A percentile compares a stretch with the other conserved stretches of the same genome.
phyloP scores from a whole-genome alignment of 2,888 invertebrate species.

The Cosmia trapezina region DNA sequence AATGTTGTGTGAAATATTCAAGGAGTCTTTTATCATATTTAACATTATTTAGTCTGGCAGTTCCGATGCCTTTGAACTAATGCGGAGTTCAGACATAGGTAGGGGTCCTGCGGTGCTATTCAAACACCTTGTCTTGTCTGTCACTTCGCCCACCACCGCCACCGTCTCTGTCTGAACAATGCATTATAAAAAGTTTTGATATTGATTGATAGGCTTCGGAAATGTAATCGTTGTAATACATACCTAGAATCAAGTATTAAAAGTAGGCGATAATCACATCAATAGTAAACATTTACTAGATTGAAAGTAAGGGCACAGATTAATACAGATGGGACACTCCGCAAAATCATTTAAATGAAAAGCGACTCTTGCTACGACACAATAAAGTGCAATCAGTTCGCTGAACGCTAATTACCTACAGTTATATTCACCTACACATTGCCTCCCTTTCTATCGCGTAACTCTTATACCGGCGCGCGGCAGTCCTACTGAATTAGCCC shows the following conservation, averaged over 20 bases:
- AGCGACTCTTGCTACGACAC: no score
- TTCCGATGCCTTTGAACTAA: constrained; percentile 30
- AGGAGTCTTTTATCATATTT: constrained; percentile 43
- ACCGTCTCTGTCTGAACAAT: neutral
- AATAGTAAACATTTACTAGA: neutral
- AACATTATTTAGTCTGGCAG: constrained; percentile 50
- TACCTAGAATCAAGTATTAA: constrained; percentile 12
- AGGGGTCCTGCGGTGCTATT: neutral
- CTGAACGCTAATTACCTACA: no score
- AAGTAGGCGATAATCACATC: neutral
- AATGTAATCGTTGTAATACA: constrained; percentile 18
- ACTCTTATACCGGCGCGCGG: no score
- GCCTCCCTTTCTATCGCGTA: no score
- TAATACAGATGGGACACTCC: no score
- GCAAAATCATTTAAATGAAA: no score
- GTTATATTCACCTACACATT: no score
- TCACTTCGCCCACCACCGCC: neutral
- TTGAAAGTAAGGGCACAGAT: constrained; percentile 22
- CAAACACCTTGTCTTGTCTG: no score
- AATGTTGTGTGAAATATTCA: constrained; percentile 60
- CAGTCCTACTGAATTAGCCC: no score
- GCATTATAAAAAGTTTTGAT: neutral
- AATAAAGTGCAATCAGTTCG: no score
- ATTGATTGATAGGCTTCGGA: neutral
- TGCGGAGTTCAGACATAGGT: neutral